Conservation (phyloP, 2,888 invertebrate species). For the Balanococcus diminutus region DNA sequence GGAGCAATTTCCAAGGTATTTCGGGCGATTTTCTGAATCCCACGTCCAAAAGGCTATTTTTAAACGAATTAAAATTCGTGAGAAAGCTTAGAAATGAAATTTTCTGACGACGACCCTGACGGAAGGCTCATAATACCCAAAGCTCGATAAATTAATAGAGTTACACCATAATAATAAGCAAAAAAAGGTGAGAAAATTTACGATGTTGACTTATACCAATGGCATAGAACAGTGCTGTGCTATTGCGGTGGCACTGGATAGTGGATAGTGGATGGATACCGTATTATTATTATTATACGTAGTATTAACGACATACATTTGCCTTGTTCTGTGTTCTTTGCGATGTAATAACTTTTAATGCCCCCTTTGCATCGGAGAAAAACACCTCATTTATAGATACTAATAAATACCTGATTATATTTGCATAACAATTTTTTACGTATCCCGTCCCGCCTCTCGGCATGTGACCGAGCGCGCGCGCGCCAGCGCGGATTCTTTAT, state of each 20-base stretch:
- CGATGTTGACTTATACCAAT: slow-evolving; percentile 37
- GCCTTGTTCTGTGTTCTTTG: neutral
- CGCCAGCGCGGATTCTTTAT: slow-evolving; percentile 44
- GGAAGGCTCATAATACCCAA: too few relatives aligned
- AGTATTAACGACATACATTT: neutral
- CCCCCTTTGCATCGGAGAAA: neutral
- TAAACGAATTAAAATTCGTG: too few relatives aligned
- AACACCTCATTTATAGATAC: neutral
- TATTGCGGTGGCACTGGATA: too few relatives aligned
- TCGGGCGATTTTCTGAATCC: too few relatives aligned
- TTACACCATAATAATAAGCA: too few relatives aligned
- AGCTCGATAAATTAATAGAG: too few relatives aligned
- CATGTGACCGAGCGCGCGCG: neutral
- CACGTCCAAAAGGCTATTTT: too few relatives aligned
- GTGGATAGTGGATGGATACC: too few relatives aligned
- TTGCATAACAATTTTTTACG: slow-evolving; percentile 29
- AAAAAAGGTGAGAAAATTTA: slow-evolving; percentile 42
- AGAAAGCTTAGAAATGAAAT: too few relatives aligned
- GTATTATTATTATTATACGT: slow-evolving; percentile 12
- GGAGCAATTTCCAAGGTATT: too few relatives aligned
- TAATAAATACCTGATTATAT: slow-evolving; percentile 33
- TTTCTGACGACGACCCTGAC: too few relatives aligned
- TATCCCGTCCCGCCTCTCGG: neutral
- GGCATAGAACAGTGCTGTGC: too few relatives aligned
- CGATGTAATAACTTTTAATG: slow-evolving; percentile 36